A percentile compares a stretch with the other conserved stretches of the same genome.
phyloP scores from a whole-genome alignment of 1,140 invertebrate species.

The Periplaneta americana region DNA sequence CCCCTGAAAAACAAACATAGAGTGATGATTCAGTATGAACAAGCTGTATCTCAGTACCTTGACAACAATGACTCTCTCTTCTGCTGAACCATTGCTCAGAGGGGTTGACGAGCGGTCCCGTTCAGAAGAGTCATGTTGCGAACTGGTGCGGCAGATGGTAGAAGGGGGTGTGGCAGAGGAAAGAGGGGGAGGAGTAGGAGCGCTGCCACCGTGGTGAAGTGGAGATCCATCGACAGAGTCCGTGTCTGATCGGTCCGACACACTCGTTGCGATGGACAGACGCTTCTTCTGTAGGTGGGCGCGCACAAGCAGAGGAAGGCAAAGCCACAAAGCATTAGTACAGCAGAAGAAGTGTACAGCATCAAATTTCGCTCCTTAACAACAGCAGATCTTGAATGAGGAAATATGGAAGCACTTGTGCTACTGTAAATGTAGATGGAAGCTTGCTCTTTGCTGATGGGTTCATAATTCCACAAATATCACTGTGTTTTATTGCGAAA shows the following conservation, averaged over 20 bases:
- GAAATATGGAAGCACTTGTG: too few relatives aligned
- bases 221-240: conserved; percentile 47
- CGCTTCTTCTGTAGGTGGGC: conserved; percentile 45
- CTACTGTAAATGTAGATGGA: too few relatives aligned
- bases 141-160: conserved; percentile 35
- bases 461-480: too few relatives aligned
- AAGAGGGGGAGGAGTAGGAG: conserved; percentile 36
- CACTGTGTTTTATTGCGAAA: too few relatives aligned
- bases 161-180: conserved; percentile 39
- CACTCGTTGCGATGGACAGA: conserved; percentile 50
- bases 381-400: too few relatives aligned
- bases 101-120: conserved; percentile 37
- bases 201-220: conserved; percentile 38
- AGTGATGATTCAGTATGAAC: background rate
- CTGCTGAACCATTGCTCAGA: conserved; percentile 22
- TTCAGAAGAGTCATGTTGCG: conserved; percentile 25
- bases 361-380: too few relatives aligned
- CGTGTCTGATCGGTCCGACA: conserved; percentile 41
- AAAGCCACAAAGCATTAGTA: background rate
- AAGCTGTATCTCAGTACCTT: conserved; percentile 37
- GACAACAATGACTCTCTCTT: conserved; percentile 47
- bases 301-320: conserved; percentile 13
- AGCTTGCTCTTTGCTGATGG: too few relatives aligned
- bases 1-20: background rate
- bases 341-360: background rate